These are phyloP conservation scores for Sycophaga agraensis DNA, from an alignment of 1,140 invertebrate species.

Conservation along the genomic window DNA sequence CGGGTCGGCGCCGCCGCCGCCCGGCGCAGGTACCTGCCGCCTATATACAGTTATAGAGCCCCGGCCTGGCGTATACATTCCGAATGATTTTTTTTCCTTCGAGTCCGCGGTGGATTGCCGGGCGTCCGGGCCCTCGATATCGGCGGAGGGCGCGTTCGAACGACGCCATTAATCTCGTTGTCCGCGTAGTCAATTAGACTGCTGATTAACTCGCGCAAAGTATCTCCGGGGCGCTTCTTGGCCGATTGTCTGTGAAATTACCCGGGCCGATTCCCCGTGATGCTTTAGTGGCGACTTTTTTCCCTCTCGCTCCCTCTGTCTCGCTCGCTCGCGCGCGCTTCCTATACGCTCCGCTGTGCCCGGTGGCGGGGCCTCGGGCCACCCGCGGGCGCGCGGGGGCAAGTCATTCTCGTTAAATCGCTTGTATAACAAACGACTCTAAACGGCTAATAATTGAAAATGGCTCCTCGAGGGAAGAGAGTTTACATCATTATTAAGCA, in stretches of 20 bases:
- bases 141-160: not conserved
- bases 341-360: too few species aligned
- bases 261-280: constrained; percentile 33
- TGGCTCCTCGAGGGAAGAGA: constrained; percentile 17
- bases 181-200: constrained; percentile 39
- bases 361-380: too few species aligned
- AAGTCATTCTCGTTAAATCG: constrained; percentile 30
- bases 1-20: not conserved
- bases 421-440: constrained; percentile 31
- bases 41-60: too few species aligned
- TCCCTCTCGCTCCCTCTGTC: not conserved
- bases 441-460: constrained; percentile 33
- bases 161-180: constrained; percentile 34
- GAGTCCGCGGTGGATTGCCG: not conserved
- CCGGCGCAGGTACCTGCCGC: too few species aligned
- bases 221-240: constrained; percentile 34
- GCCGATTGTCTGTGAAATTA: constrained; percentile 47
- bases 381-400: not conserved
- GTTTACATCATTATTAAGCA: constrained; percentile 30
- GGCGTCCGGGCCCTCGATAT: not conserved
- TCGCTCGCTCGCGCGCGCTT: too few species aligned
- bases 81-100: not conserved
- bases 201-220: constrained; percentile 39
- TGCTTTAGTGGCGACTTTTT: not conserved
- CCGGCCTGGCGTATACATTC: too few species aligned